Percentiles rank a stretch among this genome's conserved stretches.
Evolutionary conservation across 2,888 invertebrate genomes (phyloP).

Genomic region (Autographa pulchrina): DNA sequence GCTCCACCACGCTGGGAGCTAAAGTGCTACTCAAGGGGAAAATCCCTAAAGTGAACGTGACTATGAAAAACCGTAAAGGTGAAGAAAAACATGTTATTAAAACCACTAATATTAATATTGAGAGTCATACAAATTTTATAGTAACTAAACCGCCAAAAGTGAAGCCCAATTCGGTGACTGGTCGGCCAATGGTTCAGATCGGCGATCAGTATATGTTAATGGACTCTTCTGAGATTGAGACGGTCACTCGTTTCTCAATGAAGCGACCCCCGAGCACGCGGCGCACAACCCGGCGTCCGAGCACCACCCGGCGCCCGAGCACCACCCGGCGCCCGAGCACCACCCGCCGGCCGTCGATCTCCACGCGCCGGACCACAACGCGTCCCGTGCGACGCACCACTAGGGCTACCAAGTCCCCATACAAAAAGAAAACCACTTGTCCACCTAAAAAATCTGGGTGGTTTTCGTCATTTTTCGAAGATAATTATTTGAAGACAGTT

Average conservation of each 20-base stretch:
- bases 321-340: constrained; percentile 59
- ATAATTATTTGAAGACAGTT: constrained; percentile 71
- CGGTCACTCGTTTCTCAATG: constrained; percentile 56
- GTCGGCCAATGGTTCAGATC: constrained; percentile 62
- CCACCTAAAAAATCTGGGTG: constrained; percentile 76
- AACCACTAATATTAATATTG: constrained; percentile 84
- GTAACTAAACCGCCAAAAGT: constrained; percentile 75
- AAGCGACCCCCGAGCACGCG: constrained; percentile 64
- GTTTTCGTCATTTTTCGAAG: constrained; percentile 78
- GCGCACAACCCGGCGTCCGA: constrained; percentile 50
- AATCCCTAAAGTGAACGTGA: constrained; percentile 78
- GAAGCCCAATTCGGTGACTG: constrained; percentile 60
- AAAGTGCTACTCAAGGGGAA: constrained; percentile 81
- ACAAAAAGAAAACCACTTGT: constrained; percentile 73
- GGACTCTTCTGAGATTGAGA: constrained; percentile 62
- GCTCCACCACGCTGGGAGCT: constrained; percentile 70
- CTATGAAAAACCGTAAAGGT: constrained; percentile 74
- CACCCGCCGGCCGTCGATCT: constrained; percentile 50
- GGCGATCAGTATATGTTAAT: constrained; percentile 73
- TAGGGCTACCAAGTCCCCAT: constrained; percentile 74
- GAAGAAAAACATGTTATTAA: constrained; percentile 78
- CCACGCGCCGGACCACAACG: constrained; percentile 60
- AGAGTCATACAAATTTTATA: constrained; percentile 85
- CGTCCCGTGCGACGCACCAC: constrained; percentile 62
- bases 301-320: too few relatives aligned